Percentiles rank a stretch among this genome's conserved stretches.
Conservation (phyloP, 2,797 vertebrate genomes). For the Margarornis squamiger region DNA sequence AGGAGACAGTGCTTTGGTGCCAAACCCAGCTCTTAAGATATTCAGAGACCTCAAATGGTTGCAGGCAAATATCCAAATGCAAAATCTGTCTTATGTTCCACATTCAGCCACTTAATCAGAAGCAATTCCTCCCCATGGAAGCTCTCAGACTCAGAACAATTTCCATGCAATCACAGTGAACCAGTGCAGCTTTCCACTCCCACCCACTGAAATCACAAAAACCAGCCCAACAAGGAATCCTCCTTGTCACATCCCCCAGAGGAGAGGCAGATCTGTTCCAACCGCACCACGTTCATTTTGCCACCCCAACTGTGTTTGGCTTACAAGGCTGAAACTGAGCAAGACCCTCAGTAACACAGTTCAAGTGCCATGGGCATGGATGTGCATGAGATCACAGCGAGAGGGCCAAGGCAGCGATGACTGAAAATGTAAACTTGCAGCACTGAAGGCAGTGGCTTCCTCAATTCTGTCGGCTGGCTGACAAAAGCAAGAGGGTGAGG, state of each 20-base stretch:
- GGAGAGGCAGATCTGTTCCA: neutral
- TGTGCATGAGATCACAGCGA: rapidly evolving
- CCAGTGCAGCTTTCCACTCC: neutral
- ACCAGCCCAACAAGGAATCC: neutral
- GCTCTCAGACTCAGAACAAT: neutral
- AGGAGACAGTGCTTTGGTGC: neutral
- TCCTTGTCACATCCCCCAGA: neutral
- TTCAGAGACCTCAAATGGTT: neutral
- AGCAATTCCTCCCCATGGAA: neutral
- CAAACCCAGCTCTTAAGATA: neutral
- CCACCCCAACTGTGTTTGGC: neutral
- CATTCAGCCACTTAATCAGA: neutral
- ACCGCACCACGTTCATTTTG: neutral
- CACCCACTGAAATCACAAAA: rapidly evolving
- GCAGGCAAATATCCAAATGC: neutral
- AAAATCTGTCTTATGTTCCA: neutral
- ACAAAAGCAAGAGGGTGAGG: neutral
- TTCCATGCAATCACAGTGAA: neutral
- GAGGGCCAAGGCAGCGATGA: neutral
- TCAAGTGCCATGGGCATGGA: neutral
- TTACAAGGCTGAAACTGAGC: neutral
- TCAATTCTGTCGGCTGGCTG: neutral
- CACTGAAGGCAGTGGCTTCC: neutral
- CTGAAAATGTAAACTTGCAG: neutral
- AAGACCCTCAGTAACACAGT: neutral